Base-by-base conservation (phyloP, 2,113 vertebrate species). In the Capreolus pygargus region DNA sequence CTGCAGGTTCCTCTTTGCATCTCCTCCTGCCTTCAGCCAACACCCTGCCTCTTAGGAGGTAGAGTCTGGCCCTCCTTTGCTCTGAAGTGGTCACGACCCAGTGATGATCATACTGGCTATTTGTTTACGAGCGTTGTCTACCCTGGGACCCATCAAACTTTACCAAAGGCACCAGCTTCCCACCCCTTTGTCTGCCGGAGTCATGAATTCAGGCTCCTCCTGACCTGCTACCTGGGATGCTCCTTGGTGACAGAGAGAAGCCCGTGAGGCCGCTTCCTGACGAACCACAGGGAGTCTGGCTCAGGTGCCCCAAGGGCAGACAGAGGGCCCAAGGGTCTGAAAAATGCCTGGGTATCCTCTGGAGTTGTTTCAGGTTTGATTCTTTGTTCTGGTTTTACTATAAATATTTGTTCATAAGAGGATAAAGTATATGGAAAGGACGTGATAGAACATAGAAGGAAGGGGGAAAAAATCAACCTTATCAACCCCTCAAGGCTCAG, bases 1-100 rank as follows among this genome's bases (percentile, higher is more conserved):
- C 47, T n/a, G 6, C n/a, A 1, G 23, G 5, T n/a, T 45, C 55
- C 57, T 0, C 1, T 30, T 21, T 28, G 28, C 47, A 2, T 21
- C 21, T 61, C 36, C 36, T 45, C 28, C 88, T 7, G 55, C 45
- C 33, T n/a, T 30, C 28, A 3, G 79, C 36, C n/a, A 8, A 4
- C 3, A 16, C 64, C 6, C 17, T 4, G 43, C 13, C 0, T 15
- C 87, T 21, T 7, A n/a, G n/a, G 64, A 43, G 15, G n/a, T 54
- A n/a, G 57, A 52, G 30, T n/a, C 45, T 25, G 25, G 82, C 47
- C 23, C 36, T 78, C 67, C 7, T 5, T 12, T 13, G 3, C 64
- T 43, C 81, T 52, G 16, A 2, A 19, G 19, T 13, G 27, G 12
- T 50, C 64, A 14, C 27, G 21, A n/a, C 21, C 21, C 57, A 28